Evolutionary conservation across 2,888 invertebrate genomes (phyloP).

Genomic region (Tenthredo scrophulariae): DNA sequence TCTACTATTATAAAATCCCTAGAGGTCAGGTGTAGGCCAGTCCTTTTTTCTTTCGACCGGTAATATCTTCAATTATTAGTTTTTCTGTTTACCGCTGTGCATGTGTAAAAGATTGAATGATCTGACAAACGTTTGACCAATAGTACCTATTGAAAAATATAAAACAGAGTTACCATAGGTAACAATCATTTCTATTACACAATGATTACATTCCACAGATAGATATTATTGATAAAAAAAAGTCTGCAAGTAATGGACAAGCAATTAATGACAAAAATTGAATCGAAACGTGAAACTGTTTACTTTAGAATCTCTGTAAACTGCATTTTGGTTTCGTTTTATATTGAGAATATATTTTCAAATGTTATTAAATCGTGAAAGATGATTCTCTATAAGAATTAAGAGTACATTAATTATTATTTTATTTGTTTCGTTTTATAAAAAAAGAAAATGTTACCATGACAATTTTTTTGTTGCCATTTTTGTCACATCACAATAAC

Average conservation of each 20-base stretch:
- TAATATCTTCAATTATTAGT: not conserved
- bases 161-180: not conserved
- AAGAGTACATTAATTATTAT: conserved; percentile 7
- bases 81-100: not conserved
- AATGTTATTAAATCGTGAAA: not conserved
- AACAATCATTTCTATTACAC: conserved; percentile 7
- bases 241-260: not conserved
- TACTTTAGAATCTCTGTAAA: conserved; percentile 7
- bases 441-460: conserved; percentile 41
- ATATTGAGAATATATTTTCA: not conserved
- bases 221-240: not conserved
- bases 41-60: not conserved
- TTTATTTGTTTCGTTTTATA: not conserved
- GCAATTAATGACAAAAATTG: conserved; percentile 28
- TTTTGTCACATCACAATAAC: not conserved
- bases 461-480: conserved; percentile 31
- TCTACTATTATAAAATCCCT: not conserved
- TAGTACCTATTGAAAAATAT: not conserved
- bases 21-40: not conserved
- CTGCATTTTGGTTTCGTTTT: not conserved
- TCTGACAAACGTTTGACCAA: not conserved
- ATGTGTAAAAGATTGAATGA: not conserved
- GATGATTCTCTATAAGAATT: not conserved
- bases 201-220: conserved; percentile 40
- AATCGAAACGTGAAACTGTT: conserved; percentile 5